Conservation (phyloP, 1,140 invertebrate species). For the Mycetomoellerius zeteki region DNA sequence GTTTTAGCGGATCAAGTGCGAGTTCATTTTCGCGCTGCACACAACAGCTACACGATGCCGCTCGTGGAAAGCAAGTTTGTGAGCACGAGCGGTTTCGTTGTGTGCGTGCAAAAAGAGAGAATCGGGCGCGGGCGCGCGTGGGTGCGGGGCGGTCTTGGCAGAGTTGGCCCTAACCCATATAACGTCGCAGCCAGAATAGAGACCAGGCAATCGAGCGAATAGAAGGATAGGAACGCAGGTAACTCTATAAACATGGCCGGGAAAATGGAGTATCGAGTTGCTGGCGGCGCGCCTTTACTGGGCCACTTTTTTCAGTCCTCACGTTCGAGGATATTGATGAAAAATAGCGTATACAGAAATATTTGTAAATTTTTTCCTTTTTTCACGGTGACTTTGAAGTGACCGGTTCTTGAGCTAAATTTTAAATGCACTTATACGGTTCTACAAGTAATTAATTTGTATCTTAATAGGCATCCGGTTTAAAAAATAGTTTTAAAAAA, state of each 20-base stretch:
- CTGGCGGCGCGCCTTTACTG: constrained; percentile 29
- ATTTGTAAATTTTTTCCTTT: background rate
- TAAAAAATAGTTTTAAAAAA: background rate
- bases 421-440: background rate
- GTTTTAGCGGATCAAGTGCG: constrained; percentile 22
- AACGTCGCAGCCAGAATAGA: constrained; percentile 78
- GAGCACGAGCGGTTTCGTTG: constrained; percentile 24
- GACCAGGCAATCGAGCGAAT: constrained; percentile 69
- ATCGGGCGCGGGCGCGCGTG: constrained; percentile 68
- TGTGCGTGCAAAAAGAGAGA: constrained; percentile 54
- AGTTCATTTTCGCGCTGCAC: background rate
- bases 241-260: constrained; percentile 49
- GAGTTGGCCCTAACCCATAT: constrained; percentile 83
- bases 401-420: background rate
- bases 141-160: constrained; percentile 75
- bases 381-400: background rate
- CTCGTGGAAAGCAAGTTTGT: background rate
- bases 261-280: constrained; percentile 53
- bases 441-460: constrained; percentile 4
- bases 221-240: constrained; percentile 55
- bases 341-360: background rate
- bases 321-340: background rate
- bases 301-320: background rate
- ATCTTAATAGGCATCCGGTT: background rate
- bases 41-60: background rate